phyloP scores from a whole-genome alignment of 2,888 invertebrate species.

The Agrenia bidenticulata region DNA sequence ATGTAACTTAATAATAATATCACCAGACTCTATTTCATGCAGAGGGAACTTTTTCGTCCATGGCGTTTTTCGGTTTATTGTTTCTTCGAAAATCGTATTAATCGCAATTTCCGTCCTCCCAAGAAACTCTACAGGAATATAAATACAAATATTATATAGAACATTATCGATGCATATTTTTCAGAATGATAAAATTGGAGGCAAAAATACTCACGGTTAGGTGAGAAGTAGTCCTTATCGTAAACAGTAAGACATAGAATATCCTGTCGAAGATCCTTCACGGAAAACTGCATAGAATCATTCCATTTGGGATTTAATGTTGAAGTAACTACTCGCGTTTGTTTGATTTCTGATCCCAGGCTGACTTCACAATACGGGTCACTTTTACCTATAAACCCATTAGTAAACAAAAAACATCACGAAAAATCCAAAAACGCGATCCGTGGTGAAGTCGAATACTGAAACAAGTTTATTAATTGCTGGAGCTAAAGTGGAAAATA shows the following conservation, averaged over 20 bases:
- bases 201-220: constrained; percentile 65
- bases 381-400: constrained; percentile 61
- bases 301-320: constrained; percentile 70
- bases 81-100: constrained; percentile 64
- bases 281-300: constrained; percentile 73
- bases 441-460: no score
- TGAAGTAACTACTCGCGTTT: constrained; percentile 64
- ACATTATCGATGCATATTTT: no score
- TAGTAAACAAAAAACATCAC: no score
- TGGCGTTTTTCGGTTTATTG: constrained; percentile 63
- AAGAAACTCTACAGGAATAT: constrained; percentile 64
- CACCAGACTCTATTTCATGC: constrained; percentile 70
- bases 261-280: constrained; percentile 68
- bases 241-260: constrained; percentile 69
- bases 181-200: no score
- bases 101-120: constrained; percentile 70
- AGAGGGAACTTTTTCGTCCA: constrained; percentile 66
- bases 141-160: constrained; percentile 1
- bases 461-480: no score
- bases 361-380: constrained; percentile 74
- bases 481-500: no score
- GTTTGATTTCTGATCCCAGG: constrained; percentile 70
- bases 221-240: constrained; percentile 70
- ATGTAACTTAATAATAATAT: constrained; percentile 69
- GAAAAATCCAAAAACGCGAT: no score